These are phyloP conservation scores for Ernsta delagoae DNA, from an alignment of 2,888 invertebrate species.

Conservation along the genomic window DNA sequence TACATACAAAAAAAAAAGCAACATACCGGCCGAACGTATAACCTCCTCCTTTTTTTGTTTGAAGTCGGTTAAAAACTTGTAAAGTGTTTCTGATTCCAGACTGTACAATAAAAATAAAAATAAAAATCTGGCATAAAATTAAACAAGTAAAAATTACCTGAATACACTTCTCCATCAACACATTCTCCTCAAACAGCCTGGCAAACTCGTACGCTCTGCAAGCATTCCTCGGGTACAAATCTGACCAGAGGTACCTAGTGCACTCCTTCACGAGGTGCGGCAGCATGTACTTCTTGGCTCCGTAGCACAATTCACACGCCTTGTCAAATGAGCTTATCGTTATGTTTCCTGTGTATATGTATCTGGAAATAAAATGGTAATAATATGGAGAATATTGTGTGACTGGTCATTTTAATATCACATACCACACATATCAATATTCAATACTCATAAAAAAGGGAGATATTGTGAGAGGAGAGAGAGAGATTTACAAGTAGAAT, in stretches of 20 bases:
- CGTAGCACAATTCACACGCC: constrained; percentile 94
- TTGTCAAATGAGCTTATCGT: constrained; percentile 93
- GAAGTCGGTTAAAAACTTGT: too few relatives aligned
- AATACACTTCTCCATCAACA: constrained; percentile 92
- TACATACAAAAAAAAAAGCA: too few relatives aligned
- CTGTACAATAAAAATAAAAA: too few relatives aligned
- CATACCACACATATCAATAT: too few relatives aligned
- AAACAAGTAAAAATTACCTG: constrained; percentile 73
- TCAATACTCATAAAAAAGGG: too few relatives aligned
- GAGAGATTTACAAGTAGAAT: too few relatives aligned
- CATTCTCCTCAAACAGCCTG: constrained; percentile 92
- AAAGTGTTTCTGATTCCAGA: too few relatives aligned
- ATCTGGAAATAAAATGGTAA: constrained; percentile 72
- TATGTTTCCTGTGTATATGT: constrained; percentile 93
- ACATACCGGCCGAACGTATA: too few relatives aligned
- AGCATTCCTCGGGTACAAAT: constrained; percentile 91
- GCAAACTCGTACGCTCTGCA: constrained; percentile 95
- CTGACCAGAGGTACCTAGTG: constrained; percentile 93
- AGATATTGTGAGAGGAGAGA: too few relatives aligned
- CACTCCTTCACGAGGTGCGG: constrained; percentile 93
- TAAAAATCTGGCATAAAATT: too few relatives aligned
- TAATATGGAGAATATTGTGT: neutral
- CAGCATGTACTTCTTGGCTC: constrained; percentile 95
- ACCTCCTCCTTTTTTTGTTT: too few relatives aligned
- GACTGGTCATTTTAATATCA: too few relatives aligned